These are phyloP conservation scores for Rhynchopsitta pachyrhyncha DNA, from an alignment of 2,113 vertebrate species.

Conservation along the genomic window DNA sequence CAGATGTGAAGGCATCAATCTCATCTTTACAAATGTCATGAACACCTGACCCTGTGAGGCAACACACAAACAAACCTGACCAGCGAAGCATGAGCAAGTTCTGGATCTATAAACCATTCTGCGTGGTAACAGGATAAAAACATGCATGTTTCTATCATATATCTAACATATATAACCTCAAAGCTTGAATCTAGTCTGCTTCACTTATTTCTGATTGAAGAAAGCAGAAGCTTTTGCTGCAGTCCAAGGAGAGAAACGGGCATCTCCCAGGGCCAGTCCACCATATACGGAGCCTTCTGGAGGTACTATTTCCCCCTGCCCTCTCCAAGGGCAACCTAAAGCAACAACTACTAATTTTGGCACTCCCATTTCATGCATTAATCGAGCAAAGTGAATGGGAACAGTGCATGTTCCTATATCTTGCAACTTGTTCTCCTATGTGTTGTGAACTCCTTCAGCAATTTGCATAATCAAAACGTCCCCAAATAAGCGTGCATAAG, in stretches of 20 bases:
- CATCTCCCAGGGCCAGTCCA: neutral
- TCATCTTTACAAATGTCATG: neutral
- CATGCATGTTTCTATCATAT: neutral
- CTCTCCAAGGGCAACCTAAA: neutral
- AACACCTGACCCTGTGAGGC: conserved; percentile 5
- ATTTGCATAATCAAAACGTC: neutral
- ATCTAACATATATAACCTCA: neutral
- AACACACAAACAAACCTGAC: conserved; percentile 24
- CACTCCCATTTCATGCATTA: rapidly evolving
- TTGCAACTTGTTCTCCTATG: neutral
- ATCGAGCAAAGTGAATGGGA: neutral
- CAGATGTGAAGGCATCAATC: neutral
- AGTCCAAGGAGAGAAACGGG: neutral
- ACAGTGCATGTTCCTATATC: neutral
- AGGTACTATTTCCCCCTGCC: neutral
- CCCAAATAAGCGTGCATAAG: neutral
- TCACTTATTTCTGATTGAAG: neutral
- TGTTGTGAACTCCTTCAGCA: neutral
- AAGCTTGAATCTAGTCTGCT: neutral
- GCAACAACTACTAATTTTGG: neutral
- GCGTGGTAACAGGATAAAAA: neutral
- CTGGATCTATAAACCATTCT: neutral
- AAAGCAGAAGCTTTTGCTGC: neutral
- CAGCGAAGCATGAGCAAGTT: neutral
- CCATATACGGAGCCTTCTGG: neutral